Base-by-base conservation (phyloP, 2,888 invertebrate species). In the Meliscaeva auricollis region DNA sequence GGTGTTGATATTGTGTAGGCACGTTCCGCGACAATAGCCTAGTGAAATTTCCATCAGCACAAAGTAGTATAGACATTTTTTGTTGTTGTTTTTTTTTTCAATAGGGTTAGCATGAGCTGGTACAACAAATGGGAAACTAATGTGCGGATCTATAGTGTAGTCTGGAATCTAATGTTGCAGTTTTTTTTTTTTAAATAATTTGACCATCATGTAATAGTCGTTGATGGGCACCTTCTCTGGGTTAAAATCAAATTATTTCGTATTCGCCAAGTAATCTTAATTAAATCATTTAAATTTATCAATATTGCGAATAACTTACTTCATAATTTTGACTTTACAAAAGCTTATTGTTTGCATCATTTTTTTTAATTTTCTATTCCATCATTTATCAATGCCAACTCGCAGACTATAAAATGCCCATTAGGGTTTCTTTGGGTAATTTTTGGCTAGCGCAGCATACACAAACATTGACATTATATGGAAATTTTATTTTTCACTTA, bases 401-500 rank as follows among this genome's bases (percentile, higher is more conserved):
- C 44, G 9, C 56, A n/a, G 30, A 70, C 30, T 54, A 58, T 20
- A 35, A 0, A 58, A 13, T 62, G 73, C 54, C 48, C 73, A 60
- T 50, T 76, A 52, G 22, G 64, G 78, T 83, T 62, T 78, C 73
- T 73, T 78, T 78, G 64, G 26, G 44, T 41, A 44, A 54, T 52
- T 77, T 82, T 78, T 74, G 73, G 74, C 73, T 74, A 38, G 20
- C 56, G 13, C 35, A 62, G 9, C 15, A 41, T n/a, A 52, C 30
- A 35, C 30, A 38, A 60, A 32, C 38, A 30, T 20, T 44, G 30
- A 58, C 15, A 9, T 15, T 44, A 5, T 72, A 78, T 78, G 82
- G 82, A 68, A 26, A 82, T 78, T 82, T 48, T 50, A 69, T 83
- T 69, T 69, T 74, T 74, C 78, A 83, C 83, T 79, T 74, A 73